phyloP scores from a whole-genome alignment of 37 sponge, comb jelly and placozoan genomes.

The Aplysina aerophoba region DNA sequence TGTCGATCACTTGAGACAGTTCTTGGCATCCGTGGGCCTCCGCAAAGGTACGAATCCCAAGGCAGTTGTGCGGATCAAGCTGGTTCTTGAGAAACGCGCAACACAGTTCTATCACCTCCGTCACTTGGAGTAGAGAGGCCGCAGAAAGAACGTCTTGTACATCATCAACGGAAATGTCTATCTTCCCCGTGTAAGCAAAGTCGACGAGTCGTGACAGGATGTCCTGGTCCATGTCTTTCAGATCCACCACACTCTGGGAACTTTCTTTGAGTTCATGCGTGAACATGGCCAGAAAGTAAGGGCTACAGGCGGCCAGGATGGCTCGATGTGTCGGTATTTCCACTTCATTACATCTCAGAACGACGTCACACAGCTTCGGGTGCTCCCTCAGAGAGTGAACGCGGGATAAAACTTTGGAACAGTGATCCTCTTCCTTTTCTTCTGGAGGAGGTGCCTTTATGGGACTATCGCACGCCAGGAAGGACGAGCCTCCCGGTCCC shows the following conservation, averaged over 20 bases:
- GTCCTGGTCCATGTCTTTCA: conserved; percentile 80
- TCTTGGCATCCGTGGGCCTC: conserved; percentile 86
- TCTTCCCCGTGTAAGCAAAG: conserved; percentile 90
- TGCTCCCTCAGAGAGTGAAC: conserved; percentile 78
- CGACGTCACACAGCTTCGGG: conserved; percentile 85
- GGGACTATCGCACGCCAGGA: too few relatives aligned
- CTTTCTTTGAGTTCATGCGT: conserved; percentile 81
- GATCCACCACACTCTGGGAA: conserved; percentile 77
- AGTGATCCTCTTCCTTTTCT: conserved; percentile 18
- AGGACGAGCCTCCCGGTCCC: too few relatives aligned
- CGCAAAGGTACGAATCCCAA: conserved; percentile 91
- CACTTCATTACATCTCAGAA: conserved; percentile 55
- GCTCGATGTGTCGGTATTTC: conserved; percentile 85
- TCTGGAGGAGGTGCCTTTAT: too few relatives aligned
- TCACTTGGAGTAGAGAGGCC: conserved; percentile 89
- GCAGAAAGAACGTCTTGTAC: conserved; percentile 93
- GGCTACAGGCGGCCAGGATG: conserved; percentile 83
- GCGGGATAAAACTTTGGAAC: conserved; percentile 49
- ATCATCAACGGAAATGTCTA: conserved; percentile 86
- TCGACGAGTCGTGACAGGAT: conserved; percentile 79
- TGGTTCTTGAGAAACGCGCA: conserved; percentile 92
- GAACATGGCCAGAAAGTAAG: conserved; percentile 96
- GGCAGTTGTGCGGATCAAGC: conserved; percentile 88
- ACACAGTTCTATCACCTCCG: conserved; percentile 86
- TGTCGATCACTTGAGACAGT: conserved; percentile 71